phyloP scores from a whole-genome alignment of 2,888 invertebrate genomes.

The Ischnus inquisitorius region DNA sequence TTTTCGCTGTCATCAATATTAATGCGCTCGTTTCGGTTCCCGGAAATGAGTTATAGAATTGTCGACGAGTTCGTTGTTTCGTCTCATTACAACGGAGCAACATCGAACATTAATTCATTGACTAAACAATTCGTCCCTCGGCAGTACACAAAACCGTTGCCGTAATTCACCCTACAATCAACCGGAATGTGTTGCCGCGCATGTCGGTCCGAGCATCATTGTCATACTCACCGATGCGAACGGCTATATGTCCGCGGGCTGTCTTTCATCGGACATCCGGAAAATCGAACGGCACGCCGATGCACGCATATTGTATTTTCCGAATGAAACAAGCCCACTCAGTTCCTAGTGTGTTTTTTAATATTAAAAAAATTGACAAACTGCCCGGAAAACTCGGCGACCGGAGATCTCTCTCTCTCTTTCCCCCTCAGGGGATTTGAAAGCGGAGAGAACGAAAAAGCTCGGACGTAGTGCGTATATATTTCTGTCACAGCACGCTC shows the following conservation, averaged over 20 bases:
- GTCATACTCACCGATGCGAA: neutral
- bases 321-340: conserved; percentile 9
- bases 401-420: neutral
- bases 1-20: neutral
- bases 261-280: neutral
- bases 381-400: conserved; percentile 46
- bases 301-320: neutral
- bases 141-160: neutral
- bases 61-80: neutral
- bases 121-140: neutral
- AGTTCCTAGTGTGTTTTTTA: conserved; percentile 32
- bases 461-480: conserved; percentile 22
- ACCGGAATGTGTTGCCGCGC: neutral
- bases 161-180: neutral
- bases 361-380: conserved; percentile 61
- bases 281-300: conserved; percentile 20
- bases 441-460: conserved; percentile 38
- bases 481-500: conserved; percentile 30
- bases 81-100: neutral
- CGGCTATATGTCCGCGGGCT: neutral
- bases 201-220: neutral
- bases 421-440: conserved; percentile 31
- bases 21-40: neutral
- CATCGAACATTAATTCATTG: neutral
- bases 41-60: neutral